Conservation (phyloP, 1,140 invertebrate species). For the Rhyacophila brunnea region DNA sequence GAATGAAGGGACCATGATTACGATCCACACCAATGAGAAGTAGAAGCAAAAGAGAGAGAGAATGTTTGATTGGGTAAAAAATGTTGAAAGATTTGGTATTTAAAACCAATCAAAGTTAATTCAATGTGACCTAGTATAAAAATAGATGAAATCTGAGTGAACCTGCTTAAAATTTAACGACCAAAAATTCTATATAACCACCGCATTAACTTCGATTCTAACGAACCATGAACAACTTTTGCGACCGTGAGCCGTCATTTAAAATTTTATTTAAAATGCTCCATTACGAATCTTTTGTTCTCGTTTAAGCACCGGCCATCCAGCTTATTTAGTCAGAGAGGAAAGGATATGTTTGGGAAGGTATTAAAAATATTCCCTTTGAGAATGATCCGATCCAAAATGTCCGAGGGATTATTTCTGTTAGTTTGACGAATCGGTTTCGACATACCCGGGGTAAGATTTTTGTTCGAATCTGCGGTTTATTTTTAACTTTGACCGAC, state of each 20-base stretch:
- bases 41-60: no score
- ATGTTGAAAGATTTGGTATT: no score
- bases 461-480: no score
- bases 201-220: slow-evolving; percentile 1
- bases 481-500: no score
- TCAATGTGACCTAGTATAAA: no score
- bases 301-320: not conserved
- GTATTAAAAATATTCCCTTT: slow-evolving; percentile 10
- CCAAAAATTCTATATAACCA: slow-evolving; percentile 4
- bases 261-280: slow-evolving; percentile 5
- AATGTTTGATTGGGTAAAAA: no score
- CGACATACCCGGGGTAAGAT: no score
- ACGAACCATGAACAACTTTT: slow-evolving; percentile 13
- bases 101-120: no score
- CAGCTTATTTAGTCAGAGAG: not conserved
- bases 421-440: no score
- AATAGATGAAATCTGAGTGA: not conserved
- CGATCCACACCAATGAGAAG: no score
- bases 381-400: slow-evolving; percentile 8
- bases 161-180: slow-evolving; percentile 6
- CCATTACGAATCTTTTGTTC: slow-evolving; percentile 3
- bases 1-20: no score
- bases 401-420: slow-evolving; percentile 4
- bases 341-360: no score
- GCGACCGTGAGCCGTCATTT: slow-evolving; percentile 19